A percentile compares a stretch with the other conserved stretches of the same genome.
phyloP scores from a whole-genome alignment of 37 sponge, comb jelly and placozoan genomes.

The Hormiphora californensis region DNA sequence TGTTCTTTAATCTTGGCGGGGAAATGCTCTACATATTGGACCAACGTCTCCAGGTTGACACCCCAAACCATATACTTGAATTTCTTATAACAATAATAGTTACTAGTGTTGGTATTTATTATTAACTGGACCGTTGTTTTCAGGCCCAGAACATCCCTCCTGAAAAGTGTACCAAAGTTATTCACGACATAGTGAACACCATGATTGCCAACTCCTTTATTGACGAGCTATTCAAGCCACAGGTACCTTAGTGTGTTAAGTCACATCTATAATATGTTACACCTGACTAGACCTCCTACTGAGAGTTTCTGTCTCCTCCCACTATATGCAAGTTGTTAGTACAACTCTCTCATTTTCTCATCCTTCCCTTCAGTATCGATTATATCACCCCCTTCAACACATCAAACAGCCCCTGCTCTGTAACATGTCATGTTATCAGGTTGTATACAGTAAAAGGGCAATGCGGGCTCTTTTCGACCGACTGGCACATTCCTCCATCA shows the following conservation, averaged over 20 bases:
- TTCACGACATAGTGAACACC: constrained; percentile 72
- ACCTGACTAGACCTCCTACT: too few species aligned
- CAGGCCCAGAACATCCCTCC: constrained; percentile 26
- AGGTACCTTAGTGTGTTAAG: background rate
- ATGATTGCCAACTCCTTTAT: constrained; percentile 68
- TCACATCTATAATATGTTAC: background rate
- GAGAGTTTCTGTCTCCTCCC: too few species aligned
- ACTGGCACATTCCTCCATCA: constrained; percentile 90
- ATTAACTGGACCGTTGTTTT: constrained; percentile 75
- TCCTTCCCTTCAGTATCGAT: too few species aligned
- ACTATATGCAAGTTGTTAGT: too few species aligned
- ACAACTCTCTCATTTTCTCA: too few species aligned
- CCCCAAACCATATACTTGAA: too few species aligned
- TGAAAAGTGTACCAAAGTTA: constrained; percentile 59
- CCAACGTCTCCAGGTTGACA: constrained; percentile 85
- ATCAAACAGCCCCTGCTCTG: too few species aligned
- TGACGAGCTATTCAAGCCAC: constrained; percentile 75
- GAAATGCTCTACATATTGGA: constrained; percentile 94
- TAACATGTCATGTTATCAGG: too few species aligned
- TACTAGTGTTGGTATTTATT: background rate
- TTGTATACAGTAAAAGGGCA: constrained; percentile 56
- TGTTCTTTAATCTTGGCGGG: constrained; percentile 92
- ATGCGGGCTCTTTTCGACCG: constrained; percentile 70
- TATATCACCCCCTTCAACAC: too few species aligned
- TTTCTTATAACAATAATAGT: too few species aligned